Percentiles rank a stretch among this genome's conserved stretches.
phyloP scores from a whole-genome alignment of 2,888 invertebrate genomes.

The Sipha maydis region DNA sequence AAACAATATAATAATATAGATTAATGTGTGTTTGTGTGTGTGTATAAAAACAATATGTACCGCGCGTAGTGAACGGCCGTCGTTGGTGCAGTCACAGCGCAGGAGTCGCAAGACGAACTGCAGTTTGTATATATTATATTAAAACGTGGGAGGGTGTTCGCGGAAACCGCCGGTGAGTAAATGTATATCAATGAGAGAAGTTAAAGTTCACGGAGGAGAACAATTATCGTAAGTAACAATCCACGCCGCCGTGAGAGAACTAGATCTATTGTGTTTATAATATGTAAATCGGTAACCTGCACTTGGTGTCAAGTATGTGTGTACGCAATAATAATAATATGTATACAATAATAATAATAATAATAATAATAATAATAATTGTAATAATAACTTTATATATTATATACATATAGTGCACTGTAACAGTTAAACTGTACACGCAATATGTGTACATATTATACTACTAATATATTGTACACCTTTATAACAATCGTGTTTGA shows the following conservation, averaged over 20 bases:
- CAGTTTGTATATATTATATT: no score
- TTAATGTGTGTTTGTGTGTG: no score
- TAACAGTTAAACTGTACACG: no score
- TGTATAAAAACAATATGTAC: neutral
- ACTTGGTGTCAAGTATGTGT: constrained; percentile 1
- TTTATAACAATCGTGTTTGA: neutral
- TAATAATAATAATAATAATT: neutral
- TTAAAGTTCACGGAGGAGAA: neutral
- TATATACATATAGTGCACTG: neutral
- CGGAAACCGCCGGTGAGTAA: neutral
- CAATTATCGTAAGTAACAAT: neutral
- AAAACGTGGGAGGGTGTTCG: neutral
- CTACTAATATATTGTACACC: neutral
- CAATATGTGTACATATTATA: neutral
- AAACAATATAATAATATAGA: no score
- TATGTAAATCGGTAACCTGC: neutral
- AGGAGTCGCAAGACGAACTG: neutral
- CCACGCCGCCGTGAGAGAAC: neutral
- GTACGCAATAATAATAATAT: constrained; percentile 7
- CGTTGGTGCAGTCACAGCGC: neutral
- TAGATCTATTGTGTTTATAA: constrained; percentile 29
- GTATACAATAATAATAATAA: neutral
- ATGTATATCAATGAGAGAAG: neutral
- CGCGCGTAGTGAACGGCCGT: neutral
- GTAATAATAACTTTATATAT: neutral